phyloP scores from a whole-genome alignment of 2,888 invertebrate genomes.

The Petrolisthes manimaculis region DNA sequence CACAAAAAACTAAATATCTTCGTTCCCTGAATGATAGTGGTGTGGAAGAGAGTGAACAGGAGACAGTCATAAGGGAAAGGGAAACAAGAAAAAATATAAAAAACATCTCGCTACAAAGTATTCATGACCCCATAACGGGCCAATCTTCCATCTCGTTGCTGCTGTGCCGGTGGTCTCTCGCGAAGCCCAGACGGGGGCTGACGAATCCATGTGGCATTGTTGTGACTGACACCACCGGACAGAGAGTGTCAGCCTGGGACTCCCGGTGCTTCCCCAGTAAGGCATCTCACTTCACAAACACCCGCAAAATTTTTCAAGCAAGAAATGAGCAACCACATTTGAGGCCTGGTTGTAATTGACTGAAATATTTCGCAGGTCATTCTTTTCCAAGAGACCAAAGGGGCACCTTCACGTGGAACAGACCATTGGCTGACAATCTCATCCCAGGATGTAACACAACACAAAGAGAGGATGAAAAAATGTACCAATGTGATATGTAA shows the following conservation, averaged over 20 bases:
- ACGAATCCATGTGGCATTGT: constrained; percentile 21
- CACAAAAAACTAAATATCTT: constrained; percentile 15
- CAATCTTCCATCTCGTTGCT: constrained; percentile 32
- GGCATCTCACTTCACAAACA: neutral
- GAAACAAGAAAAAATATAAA: constrained; percentile 31
- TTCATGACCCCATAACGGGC: constrained; percentile 26
- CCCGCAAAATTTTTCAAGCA: constrained; percentile 11
- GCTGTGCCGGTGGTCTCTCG: constrained; percentile 35
- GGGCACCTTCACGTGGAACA: neutral
- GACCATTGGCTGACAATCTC: neutral
- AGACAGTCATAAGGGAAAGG: constrained; percentile 24
- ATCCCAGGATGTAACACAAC: constrained; percentile 11
- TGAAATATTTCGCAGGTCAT: neutral
- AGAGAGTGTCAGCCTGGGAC: neutral
- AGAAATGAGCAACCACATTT: neutral
- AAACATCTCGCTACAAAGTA: constrained; percentile 26
- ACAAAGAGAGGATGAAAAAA: constrained; percentile 21
- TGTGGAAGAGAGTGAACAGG: neutral
- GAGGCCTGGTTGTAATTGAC: constrained; percentile 2
- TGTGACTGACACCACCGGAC: constrained; percentile 5
- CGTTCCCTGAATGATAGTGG: constrained; percentile 31
- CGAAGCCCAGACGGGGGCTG: constrained; percentile 39
- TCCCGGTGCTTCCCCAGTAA: constrained; percentile 4
- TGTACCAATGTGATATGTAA: neutral
- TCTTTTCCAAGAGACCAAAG: neutral